Conservation (phyloP, 2,888 invertebrate genomes). For the Adelphocoris suturalis region DNA sequence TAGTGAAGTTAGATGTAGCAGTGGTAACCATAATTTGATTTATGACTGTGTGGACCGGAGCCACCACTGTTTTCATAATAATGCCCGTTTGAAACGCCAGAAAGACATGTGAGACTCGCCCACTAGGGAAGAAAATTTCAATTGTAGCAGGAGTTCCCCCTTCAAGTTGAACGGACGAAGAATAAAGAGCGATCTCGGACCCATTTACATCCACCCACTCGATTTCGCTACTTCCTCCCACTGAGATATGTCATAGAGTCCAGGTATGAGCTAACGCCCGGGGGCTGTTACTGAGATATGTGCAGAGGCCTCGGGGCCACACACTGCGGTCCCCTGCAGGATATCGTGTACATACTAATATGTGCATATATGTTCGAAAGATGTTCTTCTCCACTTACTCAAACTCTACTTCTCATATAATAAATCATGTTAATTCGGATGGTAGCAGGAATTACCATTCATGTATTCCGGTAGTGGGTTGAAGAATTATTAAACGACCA, state of each 20-base stretch:
- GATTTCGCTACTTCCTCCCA: slow-evolving; percentile 45
- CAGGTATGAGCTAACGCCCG: slow-evolving; percentile 31
- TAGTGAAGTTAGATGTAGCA: background rate
- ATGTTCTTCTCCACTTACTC: background rate
- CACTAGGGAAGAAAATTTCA: slow-evolving; percentile 44
- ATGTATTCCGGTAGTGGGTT: too few species aligned
- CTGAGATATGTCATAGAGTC: slow-evolving; percentile 46
- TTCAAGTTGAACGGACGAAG: slow-evolving; percentile 25
- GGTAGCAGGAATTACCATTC: too few species aligned
- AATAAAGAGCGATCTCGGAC: slow-evolving; percentile 37
- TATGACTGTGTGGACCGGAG: background rate
- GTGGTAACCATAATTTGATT: background rate
- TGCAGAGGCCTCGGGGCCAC: slow-evolving; percentile 28
- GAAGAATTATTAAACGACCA: too few species aligned
- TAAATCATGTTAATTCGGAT: too few species aligned
- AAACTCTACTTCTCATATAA: too few species aligned
- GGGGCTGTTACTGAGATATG: slow-evolving; percentile 40
- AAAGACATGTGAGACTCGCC: slow-evolving; percentile 29
- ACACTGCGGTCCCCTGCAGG: slow-evolving; percentile 40
- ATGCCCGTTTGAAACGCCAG: background rate
- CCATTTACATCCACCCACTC: slow-evolving; percentile 49
- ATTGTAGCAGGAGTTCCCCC: slow-evolving; percentile 9
- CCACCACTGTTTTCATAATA: slow-evolving; percentile 34
- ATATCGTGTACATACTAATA: slow-evolving; percentile 24
- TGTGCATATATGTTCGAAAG: background rate